Percentiles rank a stretch among this genome's conserved stretches.
Evolutionary conservation across 2,888 invertebrate genomes (phyloP).

Genomic region (Mimachlamys varia): DNA sequence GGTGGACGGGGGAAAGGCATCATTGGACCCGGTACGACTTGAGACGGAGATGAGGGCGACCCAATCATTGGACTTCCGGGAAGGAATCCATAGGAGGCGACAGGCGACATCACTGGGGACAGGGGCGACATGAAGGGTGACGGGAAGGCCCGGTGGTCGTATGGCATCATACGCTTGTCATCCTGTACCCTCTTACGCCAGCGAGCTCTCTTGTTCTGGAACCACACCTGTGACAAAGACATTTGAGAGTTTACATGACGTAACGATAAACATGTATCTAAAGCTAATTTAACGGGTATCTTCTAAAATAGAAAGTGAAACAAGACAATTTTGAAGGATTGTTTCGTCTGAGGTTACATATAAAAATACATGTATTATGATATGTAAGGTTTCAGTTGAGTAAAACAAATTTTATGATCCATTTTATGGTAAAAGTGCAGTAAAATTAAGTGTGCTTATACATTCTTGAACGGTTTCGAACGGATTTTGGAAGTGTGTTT

Average conservation of each 20-base stretch:
- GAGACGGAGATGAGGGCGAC: conserved; percentile 42
- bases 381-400: too few relatives aligned
- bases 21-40: conserved; percentile 32
- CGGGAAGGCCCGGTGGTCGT: conserved; percentile 42
- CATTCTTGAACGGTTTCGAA: too few relatives aligned
- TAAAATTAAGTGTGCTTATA: too few relatives aligned
- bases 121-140: conserved; percentile 53
- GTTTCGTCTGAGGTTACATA: too few relatives aligned
- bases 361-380: too few relatives aligned
- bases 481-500: too few relatives aligned
- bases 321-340: too few relatives aligned
- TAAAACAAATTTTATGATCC: too few relatives aligned
- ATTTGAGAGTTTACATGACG: background rate
- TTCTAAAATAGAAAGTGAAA: too few relatives aligned
- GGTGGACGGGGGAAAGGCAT: conserved; percentile 38
- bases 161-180: conserved; percentile 54
- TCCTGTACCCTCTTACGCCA: conserved; percentile 67
- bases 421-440: too few relatives aligned
- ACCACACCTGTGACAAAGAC: conserved; percentile 64
- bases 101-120: conserved; percentile 62
- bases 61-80: conserved; percentile 51
- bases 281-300: too few relatives aligned
- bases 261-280: too few relatives aligned
- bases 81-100: conserved; percentile 62
- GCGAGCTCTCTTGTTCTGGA: conserved; percentile 71